Evolutionary conservation across 2,797 vertebrate species (phyloP).

Genomic region (Chaetophractus vellerosus): DNA sequence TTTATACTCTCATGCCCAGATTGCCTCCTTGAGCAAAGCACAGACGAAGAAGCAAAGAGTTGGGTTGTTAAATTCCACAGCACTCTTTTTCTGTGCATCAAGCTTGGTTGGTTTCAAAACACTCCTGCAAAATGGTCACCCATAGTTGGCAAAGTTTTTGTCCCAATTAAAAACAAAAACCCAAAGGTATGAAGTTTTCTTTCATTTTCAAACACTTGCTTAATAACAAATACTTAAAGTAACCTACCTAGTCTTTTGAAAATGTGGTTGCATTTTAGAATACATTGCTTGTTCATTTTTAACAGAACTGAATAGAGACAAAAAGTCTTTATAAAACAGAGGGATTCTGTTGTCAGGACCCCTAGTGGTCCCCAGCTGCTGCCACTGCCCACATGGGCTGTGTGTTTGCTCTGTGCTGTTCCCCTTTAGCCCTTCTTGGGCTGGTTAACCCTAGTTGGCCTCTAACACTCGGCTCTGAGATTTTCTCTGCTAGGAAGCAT

Average conservation of each 20-base stretch:
- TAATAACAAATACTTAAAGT: constrained; percentile 26
- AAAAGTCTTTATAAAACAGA: background rate
- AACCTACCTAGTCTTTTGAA: background rate
- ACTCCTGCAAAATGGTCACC: background rate
- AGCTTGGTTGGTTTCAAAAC: background rate
- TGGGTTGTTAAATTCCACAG: background rate
- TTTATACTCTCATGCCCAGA: background rate
- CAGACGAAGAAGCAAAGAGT: background rate
- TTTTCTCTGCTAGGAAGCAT: background rate
- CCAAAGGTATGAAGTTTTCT: background rate
- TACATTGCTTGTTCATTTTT: background rate
- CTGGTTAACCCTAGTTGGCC: background rate
- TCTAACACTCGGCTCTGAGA: background rate
- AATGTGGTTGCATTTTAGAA: background rate
- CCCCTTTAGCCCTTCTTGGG: background rate
- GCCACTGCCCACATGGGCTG: background rate
- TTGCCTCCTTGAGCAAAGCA: background rate
- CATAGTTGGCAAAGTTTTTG: background rate
- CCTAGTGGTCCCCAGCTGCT: background rate
- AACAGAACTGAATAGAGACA: background rate
- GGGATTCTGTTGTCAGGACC: background rate
- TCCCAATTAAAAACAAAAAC: background rate
- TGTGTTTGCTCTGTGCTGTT: background rate
- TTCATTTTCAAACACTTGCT: constrained; percentile 43
- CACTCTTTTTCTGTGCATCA: background rate